Conservation (phyloP, 2,888 invertebrate genomes). For the Eledona agricola region DNA sequence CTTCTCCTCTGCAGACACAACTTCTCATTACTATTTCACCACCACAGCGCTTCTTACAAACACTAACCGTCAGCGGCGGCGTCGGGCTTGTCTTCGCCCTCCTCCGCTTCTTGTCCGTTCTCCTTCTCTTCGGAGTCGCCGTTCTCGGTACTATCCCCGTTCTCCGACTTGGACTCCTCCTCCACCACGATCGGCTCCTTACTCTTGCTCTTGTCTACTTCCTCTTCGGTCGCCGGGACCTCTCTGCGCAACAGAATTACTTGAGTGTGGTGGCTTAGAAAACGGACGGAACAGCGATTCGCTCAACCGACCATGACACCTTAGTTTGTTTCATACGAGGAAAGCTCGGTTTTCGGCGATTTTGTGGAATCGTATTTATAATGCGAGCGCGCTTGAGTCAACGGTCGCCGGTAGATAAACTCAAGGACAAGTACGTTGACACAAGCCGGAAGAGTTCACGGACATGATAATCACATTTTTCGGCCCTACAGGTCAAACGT, state of each 20-base stretch:
- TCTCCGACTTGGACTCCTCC: constrained; percentile 43
- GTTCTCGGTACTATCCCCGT: constrained; percentile 47
- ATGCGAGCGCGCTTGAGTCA: too few relatives aligned
- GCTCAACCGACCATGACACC: constrained; percentile 30
- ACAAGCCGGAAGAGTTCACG: too few relatives aligned
- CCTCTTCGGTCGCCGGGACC: constrained; percentile 41
- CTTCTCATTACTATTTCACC: constrained; percentile 1
- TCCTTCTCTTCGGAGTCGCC: constrained; percentile 61
- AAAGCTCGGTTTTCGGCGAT: too few relatives aligned
- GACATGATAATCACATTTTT: too few relatives aligned
- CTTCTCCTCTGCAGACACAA: constrained; percentile 51
- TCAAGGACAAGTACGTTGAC: too few relatives aligned
- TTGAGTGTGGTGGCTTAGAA: constrained; percentile 8
- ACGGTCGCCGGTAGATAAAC: too few relatives aligned
- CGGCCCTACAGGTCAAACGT: too few relatives aligned
- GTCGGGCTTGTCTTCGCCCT: constrained; percentile 40
- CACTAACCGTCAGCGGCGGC: constrained; percentile 52
- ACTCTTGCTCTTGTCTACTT: constrained; percentile 23
- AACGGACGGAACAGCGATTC: constrained; percentile 14
- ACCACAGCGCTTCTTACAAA: neutral
- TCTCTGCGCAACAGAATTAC: constrained; percentile 35
- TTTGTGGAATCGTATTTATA: too few relatives aligned
- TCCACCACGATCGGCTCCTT: constrained; percentile 29
- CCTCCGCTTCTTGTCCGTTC: constrained; percentile 59
- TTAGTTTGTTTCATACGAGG: constrained; percentile 20